A percentile compares a stretch with the other conserved stretches of the same genome.
These are phyloP conservation scores for Ecdyonurus torrentis DNA, from an alignment of 2,888 invertebrate species.

Conservation along the genomic window DNA sequence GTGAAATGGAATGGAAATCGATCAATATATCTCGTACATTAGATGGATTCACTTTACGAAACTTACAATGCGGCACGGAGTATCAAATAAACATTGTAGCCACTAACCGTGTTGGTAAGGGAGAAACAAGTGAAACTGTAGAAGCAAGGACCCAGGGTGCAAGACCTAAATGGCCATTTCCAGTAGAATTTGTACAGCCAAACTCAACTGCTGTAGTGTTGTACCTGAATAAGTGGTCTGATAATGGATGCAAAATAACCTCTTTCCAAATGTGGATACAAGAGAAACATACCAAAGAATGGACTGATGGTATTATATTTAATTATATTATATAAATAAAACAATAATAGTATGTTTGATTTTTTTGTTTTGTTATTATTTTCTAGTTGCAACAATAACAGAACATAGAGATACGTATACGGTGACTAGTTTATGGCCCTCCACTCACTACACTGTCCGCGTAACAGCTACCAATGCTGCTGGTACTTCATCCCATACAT, in stretches of 20 bases:
- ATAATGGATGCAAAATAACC: slow-evolving; percentile 20
- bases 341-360: neutral
- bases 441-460: slow-evolving; percentile 21
- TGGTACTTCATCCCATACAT: slow-evolving; percentile 20
- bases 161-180: slow-evolving; percentile 19
- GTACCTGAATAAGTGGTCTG: slow-evolving; percentile 21
- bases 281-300: slow-evolving; percentile 19
- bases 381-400: slow-evolving; percentile 18
- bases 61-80: slow-evolving; percentile 19
- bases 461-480: slow-evolving; percentile 21
- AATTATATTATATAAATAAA: too few species aligned
- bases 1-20: slow-evolving; percentile 21
- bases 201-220: slow-evolving; percentile 22
- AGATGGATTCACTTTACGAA: slow-evolving; percentile 17
- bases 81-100: slow-evolving; percentile 20
- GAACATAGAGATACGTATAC: slow-evolving; percentile 17
- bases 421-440: slow-evolving; percentile 21
- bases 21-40: slow-evolving; percentile 17
- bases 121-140: slow-evolving; percentile 20
- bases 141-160: slow-evolving; percentile 21
- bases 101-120: slow-evolving; percentile 20
- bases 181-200: slow-evolving; percentile 20
- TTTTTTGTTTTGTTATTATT: neutral
- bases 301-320: slow-evolving; percentile 19
- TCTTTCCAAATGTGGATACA: slow-evolving; percentile 23